Conservation (phyloP, 1,140 invertebrate species). For the Drosophila parabipectinata region DNA sequence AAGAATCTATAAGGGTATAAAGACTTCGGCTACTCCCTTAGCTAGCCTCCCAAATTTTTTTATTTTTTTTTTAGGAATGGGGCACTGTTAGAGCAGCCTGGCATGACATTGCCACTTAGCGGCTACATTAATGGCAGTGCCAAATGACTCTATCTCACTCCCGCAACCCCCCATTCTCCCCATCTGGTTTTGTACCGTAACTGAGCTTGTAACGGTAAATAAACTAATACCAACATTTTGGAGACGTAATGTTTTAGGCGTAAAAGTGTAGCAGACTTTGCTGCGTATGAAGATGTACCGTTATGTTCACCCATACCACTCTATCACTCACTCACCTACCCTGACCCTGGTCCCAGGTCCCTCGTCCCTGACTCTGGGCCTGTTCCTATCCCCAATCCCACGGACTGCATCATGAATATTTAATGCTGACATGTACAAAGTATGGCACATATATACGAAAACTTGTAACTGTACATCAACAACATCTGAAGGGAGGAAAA, state of each 20-base stretch:
- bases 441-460: slow-evolving; percentile 61
- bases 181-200: slow-evolving; percentile 32
- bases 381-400: background rate
- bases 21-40: background rate
- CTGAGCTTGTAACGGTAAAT: slow-evolving; percentile 81
- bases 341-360: background rate
- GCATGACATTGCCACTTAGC: slow-evolving; percentile 81
- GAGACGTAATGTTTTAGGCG: slow-evolving; percentile 45
- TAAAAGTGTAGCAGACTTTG: slow-evolving; percentile 65
- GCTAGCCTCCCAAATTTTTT: background rate
- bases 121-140: slow-evolving; percentile 79
- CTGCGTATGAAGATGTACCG: slow-evolving; percentile 74
- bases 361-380: background rate
- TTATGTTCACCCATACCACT: slow-evolving; percentile 35
- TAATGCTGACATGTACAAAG: slow-evolving; percentile 79
- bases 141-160: slow-evolving; percentile 61
- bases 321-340: slow-evolving; percentile 1
- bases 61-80: background rate
- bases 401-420: slow-evolving; percentile 71
- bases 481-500: slow-evolving; percentile 41
- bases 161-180: background rate
- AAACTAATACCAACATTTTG: slow-evolving; percentile 72
- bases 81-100: slow-evolving; percentile 65
- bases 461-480: slow-evolving; percentile 58
- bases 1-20: background rate